Evolutionary conservation across 2,888 invertebrate genomes (phyloP).

Genomic region (Drosophila atripex): DNA sequence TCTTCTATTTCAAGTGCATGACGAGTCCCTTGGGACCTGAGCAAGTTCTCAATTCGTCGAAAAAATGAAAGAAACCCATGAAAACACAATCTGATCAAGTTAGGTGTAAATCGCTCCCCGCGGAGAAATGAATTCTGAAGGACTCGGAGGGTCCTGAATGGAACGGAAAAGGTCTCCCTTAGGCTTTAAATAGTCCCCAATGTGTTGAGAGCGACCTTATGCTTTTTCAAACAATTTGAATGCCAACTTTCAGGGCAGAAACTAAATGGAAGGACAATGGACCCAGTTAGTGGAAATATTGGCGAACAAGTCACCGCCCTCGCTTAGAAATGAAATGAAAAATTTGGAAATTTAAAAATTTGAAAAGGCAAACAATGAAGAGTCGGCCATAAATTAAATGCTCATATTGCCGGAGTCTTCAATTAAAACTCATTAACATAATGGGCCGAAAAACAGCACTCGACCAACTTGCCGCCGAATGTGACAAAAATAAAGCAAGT

Average conservation of each 20-base stretch:
- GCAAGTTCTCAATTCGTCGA: neutral
- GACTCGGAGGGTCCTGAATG: neutral
- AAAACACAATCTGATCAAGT: neutral
- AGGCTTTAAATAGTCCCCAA: neutral
- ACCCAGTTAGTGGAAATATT: neutral
- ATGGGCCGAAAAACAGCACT: conserved; percentile 59
- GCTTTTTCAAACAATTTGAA: too few species aligned
- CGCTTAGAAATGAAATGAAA: conserved; percentile 19
- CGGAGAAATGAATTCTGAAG: neutral
- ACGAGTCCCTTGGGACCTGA: neutral
- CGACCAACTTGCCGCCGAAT: conserved; percentile 32
- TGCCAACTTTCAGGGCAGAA: too few species aligned
- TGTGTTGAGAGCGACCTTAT: neutral
- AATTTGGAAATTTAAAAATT: conserved; percentile 5
- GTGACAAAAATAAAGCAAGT: conserved; percentile 38
- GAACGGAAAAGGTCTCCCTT: neutral
- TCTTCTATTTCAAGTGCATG: neutral
- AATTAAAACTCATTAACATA: conserved; percentile 77
- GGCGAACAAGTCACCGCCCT: neutral
- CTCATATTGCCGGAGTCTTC: conserved; percentile 46
- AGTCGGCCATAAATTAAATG: conserved; percentile 29
- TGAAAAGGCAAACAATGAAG: conserved; percentile 4
- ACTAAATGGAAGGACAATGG: neutral
- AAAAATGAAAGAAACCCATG: neutral
- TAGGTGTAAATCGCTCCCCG: too few species aligned